Percentiles rank a stretch among this genome's conserved stretches.
phyloP scores from a whole-genome alignment of 37 sponge, comb jelly and placozoan species.

The Halichondria panicea region DNA sequence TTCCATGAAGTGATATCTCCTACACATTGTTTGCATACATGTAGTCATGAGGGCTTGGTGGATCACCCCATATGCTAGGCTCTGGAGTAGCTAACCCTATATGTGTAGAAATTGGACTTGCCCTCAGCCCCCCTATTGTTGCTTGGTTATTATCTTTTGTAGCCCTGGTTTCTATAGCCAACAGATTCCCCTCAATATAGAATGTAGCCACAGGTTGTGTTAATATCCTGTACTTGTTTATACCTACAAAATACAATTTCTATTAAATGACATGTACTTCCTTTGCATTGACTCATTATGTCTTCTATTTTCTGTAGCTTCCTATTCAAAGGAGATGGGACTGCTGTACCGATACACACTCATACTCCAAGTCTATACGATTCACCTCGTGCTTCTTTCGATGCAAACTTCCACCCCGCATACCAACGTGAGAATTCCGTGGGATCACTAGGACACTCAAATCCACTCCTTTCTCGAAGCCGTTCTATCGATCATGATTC shows the following conservation, averaged over 20 bases:
- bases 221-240: neutral
- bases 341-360: slow-evolving; percentile 20
- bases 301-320: slow-evolving; percentile 15
- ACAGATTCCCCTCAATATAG: too few species aligned
- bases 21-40: too few species aligned
- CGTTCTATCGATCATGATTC: slow-evolving; percentile 25
- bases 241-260: neutral
- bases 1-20: too few species aligned
- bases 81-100: too few species aligned
- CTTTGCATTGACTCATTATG: neutral
- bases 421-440: neutral
- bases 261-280: too few species aligned
- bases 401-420: slow-evolving; percentile 12
- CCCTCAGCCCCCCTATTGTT: too few species aligned
- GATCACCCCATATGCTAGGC: too few species aligned
- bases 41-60: too few species aligned
- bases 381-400: slow-evolving; percentile 27
- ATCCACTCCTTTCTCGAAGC: neutral
- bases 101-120: too few species aligned
- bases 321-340: slow-evolving; percentile 55
- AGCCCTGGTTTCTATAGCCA: too few species aligned
- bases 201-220: neutral
- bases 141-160: too few species aligned
- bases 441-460: neutral
- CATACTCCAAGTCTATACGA: slow-evolving; percentile 6